Evolutionary conservation across 2,888 invertebrate species (phyloP), one percentile per base, ranked within the genome.

Genomic region (Ditula angustiorana): DNA sequence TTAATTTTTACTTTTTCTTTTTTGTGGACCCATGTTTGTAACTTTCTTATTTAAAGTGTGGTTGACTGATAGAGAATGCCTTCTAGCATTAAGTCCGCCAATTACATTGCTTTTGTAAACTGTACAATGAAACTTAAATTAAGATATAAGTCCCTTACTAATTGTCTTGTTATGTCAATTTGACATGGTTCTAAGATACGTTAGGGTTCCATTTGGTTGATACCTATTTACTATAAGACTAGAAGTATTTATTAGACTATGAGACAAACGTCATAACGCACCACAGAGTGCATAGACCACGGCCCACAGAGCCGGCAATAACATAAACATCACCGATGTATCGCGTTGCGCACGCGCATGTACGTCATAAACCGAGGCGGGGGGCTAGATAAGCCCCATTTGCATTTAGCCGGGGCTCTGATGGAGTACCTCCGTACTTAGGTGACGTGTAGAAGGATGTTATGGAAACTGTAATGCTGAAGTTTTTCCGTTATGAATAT

Each of bases 321-420:
- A 80, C 85, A 85, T 87, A 87, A 86, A 87, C 75, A 72, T 75
- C 60, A 59, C 71, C 80, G 82, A 85, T 83, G 84, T 78, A 82
- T 81, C 81, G 62, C 49, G 7, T 44, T 26, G 47, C 44, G n/a
- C n/a, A n/a, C n/a, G n/a, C 68, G 71, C 74, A 72, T 74, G 77
- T 76, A 70, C 64, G 72, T 68, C 85, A 81, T 86, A 86, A 81
- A 64, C 74, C 75, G 57, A 76, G 68, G 74, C 73, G 77, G 79
- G 76, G 81, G 83, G 82, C 81, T 77, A 74, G 75, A 69, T 67
- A 69, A 69, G 66, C 46, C 30, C 3, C 49, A 67, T 69, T 69
- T 69, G 67, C 69, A 69, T 69, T 64, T 61, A 19, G 64, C 58
- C 33, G 35, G 60, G 41, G 52, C 28, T 8, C 57, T 66, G 66